Evolutionary conservation across 2,888 invertebrate species (phyloP), one percentile per base, ranked within the genome.

Genomic region (Helleia helle): DNA sequence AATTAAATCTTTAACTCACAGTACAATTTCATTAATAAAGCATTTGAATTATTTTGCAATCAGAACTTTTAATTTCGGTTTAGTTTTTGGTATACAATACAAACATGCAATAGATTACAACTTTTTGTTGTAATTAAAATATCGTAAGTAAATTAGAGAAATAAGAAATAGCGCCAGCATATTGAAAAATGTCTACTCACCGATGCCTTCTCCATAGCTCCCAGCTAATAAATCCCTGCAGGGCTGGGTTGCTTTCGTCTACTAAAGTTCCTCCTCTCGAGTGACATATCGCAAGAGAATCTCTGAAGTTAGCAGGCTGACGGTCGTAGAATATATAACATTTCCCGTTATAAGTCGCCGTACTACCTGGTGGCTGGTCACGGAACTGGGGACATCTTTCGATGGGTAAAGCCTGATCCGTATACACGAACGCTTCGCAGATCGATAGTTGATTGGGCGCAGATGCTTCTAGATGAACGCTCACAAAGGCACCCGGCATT

Each of bases 151-250:
- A 11, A 5, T 11, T 3, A 24, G 42, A 17, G 17, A 7, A 9
- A 4, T 4, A 42, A 28, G 11, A 5, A 25, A 46, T 31, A 43
- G 11, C 51, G 42, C 40, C 8, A 42, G 40, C 40, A 22, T 11
- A 11, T 11, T 11, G 4, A 25, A 15, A 22, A 18, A 9, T 41
- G 25, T 40, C 2, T 28, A 62, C 74, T 68, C 56, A 90, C 87
- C 93, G 89, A 71, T 96, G 96, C 37, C 96, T 84, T 47, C 96
- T 87, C 94, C 96, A 96, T 26, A 96, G 79, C 63, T 96, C 96
- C 96, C 96, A 96, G 63, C 95, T 95, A 51, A 96, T 93, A 72
- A 96, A 96, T 0, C 96, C 96, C 74, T 96, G 96, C 24, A 96
- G 85, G 0, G 96, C 96, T 0, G 96, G 95, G 75, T 96, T 96